Evolutionary conservation across 2,797 vertebrate species (phyloP).

Genomic region (Bufotes viridis): DNA sequence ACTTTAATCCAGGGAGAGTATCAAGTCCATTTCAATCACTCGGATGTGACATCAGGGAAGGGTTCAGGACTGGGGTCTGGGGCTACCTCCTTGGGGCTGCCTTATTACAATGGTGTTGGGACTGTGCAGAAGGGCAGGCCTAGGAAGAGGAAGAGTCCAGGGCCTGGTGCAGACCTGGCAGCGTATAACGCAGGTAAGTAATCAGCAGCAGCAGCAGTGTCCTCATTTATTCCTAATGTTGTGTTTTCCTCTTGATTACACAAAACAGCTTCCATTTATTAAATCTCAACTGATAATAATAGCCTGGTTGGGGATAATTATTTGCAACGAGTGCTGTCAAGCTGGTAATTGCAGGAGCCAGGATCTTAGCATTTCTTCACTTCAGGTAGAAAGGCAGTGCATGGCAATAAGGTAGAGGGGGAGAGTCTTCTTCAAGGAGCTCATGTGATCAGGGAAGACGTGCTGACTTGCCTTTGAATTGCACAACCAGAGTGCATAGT

Average conservation of each 20-base stretch:
- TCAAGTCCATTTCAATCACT: conserved; percentile 93
- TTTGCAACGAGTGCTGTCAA: conserved; percentile 74
- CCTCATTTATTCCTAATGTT: conserved; percentile 20
- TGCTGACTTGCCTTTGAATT: not conserved
- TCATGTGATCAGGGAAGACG: conserved; percentile 21
- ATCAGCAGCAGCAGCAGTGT: conserved; percentile 56
- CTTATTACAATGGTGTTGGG: conserved; percentile 97
- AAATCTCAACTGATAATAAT: conserved; percentile 74
- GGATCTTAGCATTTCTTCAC: conserved; percentile 71
- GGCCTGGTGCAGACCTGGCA: conserved; percentile 91
- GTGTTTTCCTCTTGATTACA: conserved; percentile 67
- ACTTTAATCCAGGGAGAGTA: conserved; percentile 97
- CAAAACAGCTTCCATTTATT: conserved; percentile 72
- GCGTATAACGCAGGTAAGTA: conserved; percentile 94
- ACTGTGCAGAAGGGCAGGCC: conserved; percentile 97
- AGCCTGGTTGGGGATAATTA: conserved; percentile 74
- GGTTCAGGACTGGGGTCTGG: conserved; percentile 80
- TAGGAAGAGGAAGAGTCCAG: conserved; percentile 94
- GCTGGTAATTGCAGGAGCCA: conserved; percentile 74
- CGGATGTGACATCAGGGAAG: conserved; percentile 91
- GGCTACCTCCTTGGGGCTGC: conserved; percentile 90
- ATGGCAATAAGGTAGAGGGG: conserved; percentile 67
- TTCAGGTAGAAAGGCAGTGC: conserved; percentile 73
- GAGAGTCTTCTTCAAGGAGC: conserved; percentile 22
- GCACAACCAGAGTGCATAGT: not conserved